Evolutionary conservation across 1,140 invertebrate species (phyloP).

Genomic region (Heterodera schachtii): DNA sequence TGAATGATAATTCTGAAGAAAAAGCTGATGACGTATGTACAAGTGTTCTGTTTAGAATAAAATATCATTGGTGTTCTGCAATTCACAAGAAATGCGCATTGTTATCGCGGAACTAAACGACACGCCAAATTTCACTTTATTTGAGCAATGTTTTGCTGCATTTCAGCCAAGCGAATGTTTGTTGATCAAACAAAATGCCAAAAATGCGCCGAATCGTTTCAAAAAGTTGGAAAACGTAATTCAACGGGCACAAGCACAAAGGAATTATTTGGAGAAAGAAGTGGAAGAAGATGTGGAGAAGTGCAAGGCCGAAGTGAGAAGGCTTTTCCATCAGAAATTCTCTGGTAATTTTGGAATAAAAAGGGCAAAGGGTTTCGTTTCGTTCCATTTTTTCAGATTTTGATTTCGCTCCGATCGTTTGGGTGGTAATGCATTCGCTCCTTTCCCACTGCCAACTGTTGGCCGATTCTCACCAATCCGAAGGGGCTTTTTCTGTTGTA

Average conservation of each 20-base stretch:
- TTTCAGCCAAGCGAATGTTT: conserved; percentile 37
- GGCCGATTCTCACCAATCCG: conserved; percentile 34
- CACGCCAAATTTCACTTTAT: conserved; percentile 35
- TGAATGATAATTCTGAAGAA: too few species aligned
- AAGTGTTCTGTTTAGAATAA: conserved; percentile 27
- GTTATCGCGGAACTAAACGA: conserved; percentile 34
- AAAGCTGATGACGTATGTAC: too few species aligned
- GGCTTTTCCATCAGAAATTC: background rate
- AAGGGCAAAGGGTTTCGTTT: background rate
- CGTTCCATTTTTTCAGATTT: background rate
- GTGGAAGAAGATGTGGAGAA: background rate
- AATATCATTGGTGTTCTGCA: conserved; percentile 34
- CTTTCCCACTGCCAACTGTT: conserved; percentile 27
- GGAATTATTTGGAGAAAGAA: background rate
- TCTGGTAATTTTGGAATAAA: background rate
- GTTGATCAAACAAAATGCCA: conserved; percentile 27
- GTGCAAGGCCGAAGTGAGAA: conserved; percentile 1
- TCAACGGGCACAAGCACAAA: conserved; percentile 21
- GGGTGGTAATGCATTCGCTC: conserved; percentile 12
- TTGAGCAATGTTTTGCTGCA: conserved; percentile 43
- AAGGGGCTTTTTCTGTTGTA: conserved; percentile 29
- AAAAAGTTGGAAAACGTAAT: conserved; percentile 34
- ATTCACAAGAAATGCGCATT: conserved; percentile 35
- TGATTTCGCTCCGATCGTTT: conserved; percentile 12
- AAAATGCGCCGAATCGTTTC: conserved; percentile 20